Percentiles rank a stretch among this genome's conserved stretches.
These are phyloP conservation scores for Glyptemys insculpta DNA, from an alignment of 2,797 vertebrate species.

Conservation along the genomic window DNA sequence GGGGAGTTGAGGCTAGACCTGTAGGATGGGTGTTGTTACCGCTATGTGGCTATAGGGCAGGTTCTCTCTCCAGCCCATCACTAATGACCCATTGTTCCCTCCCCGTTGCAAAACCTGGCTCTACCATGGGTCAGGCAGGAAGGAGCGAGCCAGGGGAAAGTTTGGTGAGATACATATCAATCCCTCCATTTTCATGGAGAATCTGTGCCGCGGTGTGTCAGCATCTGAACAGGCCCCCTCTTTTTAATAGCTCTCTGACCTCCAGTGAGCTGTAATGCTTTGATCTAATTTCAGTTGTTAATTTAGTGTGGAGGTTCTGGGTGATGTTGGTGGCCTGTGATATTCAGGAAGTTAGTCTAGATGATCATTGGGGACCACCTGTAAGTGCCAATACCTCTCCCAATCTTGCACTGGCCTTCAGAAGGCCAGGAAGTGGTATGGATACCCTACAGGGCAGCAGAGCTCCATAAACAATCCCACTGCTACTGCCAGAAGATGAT, in stretches of 20 bases:
- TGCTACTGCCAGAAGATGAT: background rate
- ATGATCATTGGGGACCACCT: background rate
- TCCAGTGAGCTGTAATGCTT: background rate
- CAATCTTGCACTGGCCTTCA: background rate
- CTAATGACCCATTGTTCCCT: too few species aligned
- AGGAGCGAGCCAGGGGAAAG: background rate
- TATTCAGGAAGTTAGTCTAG: background rate
- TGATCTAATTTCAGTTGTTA: background rate
- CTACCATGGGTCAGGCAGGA: background rate
- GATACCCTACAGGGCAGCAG: background rate
- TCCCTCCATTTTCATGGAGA: rapidly evolving
- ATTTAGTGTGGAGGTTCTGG: background rate
- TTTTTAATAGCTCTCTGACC: background rate
- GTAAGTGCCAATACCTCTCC: background rate
- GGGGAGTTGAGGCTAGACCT: too few species aligned
- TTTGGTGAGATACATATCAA: background rate
- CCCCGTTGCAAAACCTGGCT: background rate
- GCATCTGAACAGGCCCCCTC: background rate
- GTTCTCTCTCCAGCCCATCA: too few species aligned
- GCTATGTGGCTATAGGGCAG: too few species aligned
- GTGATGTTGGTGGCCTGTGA: background rate
- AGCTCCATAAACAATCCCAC: background rate
- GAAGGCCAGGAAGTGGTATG: background rate
- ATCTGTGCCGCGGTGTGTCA: background rate
- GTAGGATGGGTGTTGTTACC: too few species aligned